Evolutionary conservation across 2,113 vertebrate genomes (phyloP), one percentile per base, ranked within the genome.

Genomic region (Puffinus mauretanicus): DNA sequence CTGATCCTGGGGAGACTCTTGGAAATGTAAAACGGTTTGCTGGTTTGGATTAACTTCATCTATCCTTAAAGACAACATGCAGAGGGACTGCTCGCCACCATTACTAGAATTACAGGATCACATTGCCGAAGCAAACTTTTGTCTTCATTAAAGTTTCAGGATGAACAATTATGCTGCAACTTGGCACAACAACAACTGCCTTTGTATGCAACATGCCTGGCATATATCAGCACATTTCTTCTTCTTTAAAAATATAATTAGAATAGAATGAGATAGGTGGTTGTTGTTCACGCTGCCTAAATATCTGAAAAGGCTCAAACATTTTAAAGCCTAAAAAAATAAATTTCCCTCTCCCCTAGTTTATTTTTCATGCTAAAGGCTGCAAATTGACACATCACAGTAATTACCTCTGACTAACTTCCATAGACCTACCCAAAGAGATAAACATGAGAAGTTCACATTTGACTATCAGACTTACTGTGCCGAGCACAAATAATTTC

Each of bases 321-420:
- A 29, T 82, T 89, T 94, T 62, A 94, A 94, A 95, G 95, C 93
- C 86, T 79, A 49, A 76, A 93, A 96, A 87, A 95, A 82, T 44
- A 84, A 51, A 90, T 81, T 86, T 93, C 58, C 89, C 75, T 95
- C 86, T 97, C 73, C 86, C 61, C 84, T 76, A 7, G n/a, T 95
- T 96, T 95, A 52, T 93, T 95, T 94, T 93, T 82, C 93, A 91
- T 36, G 89, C 93, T 93, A 86, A 71, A 96, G 82, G 94, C 85
- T 97, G 90, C 71, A 97, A 96, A 97, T 91, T 94, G 95, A 97
- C 90, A 97, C 96, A 96, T 98, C 96, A 96, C 88, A 94, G 93
- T 97, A 97, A 96, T 95, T 94, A 96, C 90, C 95, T 96, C 89
- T 95, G 96, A 96, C 92, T 96, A 96, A 96, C 88, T 94, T 93